Percentiles rank a stretch among this genome's conserved stretches.
phyloP scores from a whole-genome alignment of 2,797 vertebrate species.

The Eptatretus atami region DNA sequence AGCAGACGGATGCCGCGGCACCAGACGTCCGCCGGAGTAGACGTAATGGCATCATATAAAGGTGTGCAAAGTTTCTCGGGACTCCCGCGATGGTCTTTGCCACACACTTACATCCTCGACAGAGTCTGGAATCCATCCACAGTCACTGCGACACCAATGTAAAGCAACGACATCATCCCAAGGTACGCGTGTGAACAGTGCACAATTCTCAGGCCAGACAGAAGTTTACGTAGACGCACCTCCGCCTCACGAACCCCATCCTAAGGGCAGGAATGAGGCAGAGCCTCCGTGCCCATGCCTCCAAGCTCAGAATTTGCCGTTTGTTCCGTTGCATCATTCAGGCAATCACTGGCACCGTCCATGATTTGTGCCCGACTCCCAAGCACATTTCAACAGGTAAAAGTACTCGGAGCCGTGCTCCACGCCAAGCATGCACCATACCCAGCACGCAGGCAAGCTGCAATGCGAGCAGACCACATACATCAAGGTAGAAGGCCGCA shows the following conservation, averaged over 20 bases:
- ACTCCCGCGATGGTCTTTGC: too few relatives aligned
- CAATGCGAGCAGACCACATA: slow-evolving; percentile 53
- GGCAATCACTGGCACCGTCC: slow-evolving; percentile 12
- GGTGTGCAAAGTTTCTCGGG: too few relatives aligned
- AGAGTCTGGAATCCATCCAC: slow-evolving; percentile 15
- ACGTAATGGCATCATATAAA: slow-evolving; percentile 28
- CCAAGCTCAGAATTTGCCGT: too few relatives aligned
- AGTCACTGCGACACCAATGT: slow-evolving; percentile 26
- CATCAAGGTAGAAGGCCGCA: slow-evolving; percentile 27
- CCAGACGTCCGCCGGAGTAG: slow-evolving; percentile 25
- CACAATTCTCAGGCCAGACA: slow-evolving; percentile 43
- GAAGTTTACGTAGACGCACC: slow-evolving; percentile 36
- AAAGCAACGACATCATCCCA: slow-evolving; percentile 31
- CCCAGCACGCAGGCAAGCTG: slow-evolving; percentile 71
- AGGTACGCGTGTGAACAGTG: slow-evolving; percentile 38
- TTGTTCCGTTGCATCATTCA: not conserved
- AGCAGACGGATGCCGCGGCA: slow-evolving; percentile 42
- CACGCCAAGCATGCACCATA: slow-evolving; percentile 50
- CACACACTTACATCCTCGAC: slow-evolving; percentile 10
- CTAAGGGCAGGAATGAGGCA: too few relatives aligned
- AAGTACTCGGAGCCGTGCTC: slow-evolving; percentile 39
- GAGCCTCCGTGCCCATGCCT: too few relatives aligned
- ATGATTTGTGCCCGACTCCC: not conserved
- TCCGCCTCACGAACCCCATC: slow-evolving; percentile 9
- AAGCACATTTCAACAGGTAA: slow-evolving; percentile 27